Base-by-base conservation (phyloP, 2,797 vertebrate genomes). In the Mareca strepera region DNA sequence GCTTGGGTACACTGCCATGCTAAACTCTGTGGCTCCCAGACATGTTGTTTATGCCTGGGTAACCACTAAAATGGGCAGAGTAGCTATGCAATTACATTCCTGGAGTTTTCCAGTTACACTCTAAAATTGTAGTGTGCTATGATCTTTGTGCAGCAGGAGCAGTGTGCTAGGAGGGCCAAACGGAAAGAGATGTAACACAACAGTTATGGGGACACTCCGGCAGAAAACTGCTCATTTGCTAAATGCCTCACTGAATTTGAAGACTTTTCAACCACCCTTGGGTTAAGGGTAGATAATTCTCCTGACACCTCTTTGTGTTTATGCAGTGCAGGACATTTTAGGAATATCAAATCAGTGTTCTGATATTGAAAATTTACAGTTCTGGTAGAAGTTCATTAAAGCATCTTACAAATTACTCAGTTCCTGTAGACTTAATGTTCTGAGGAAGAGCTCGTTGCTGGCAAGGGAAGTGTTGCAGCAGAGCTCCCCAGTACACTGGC, bases 341-440 rank as follows among this genome's bases (percentile, higher is more conserved):
- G 67, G 13, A 35, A 74, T 81, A 35, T 88, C 59, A 63, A 17
- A 91, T 86, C 90, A 76, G 78, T 90, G 76, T 76, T 70, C 55
- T 17, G 63, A 11, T 67, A 37, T 83, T 90, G 66, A 88, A 88
- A 88, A 68, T 81, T 50, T 58, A 26, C 53, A 35, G 59, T 87
- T 92, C 81, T 94, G 43, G 60, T 86, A 55, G 81, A 73, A 86
- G 31, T 75, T 93, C 33, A 64, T 94, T 91, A 88, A 81, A 81
- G 28, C 58, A 31, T 62, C 58, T 62, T 31, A 50, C 85, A 9
- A 78, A 73, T 94, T 88, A 50, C 52, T 93, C 50, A n/a, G 50
- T 90, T 96, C 73, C 82, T 92, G 66, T 73, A 78, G 73, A 81
- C 82, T 75, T 89, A 15, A 59, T 82, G 58, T 87, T 96, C 84